These are phyloP conservation scores for Hylaeus volcanicus DNA, from an alignment of 1,140 invertebrate species.

Conservation along the genomic window DNA sequence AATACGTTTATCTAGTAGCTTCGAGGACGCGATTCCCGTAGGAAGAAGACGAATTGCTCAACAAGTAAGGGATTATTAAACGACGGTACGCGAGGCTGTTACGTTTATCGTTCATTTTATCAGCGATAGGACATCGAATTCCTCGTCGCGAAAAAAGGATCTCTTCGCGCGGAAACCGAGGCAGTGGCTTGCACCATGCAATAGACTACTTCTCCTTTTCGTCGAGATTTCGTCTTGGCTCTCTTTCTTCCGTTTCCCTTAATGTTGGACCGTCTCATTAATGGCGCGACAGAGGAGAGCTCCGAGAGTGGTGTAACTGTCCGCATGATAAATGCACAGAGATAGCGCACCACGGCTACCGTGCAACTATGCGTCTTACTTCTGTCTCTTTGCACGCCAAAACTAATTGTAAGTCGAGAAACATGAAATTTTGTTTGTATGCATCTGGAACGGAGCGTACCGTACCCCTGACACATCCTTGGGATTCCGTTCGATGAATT, in stretches of 20 bases:
- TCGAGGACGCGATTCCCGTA: not conserved
- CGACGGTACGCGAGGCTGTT: not conserved
- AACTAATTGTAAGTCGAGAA: not conserved
- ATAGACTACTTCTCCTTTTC: not conserved
- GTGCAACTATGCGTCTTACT: slow-evolving; percentile 71
- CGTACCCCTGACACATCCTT: not conserved
- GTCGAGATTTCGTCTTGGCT: not conserved
- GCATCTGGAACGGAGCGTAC: not conserved
- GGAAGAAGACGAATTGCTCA: slow-evolving; percentile 4
- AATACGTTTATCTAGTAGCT: not conserved
- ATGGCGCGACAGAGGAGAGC: slow-evolving; percentile 61
- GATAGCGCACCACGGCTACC: slow-evolving; percentile 70
- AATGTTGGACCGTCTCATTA: slow-evolving; percentile 64
- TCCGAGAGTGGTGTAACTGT: slow-evolving; percentile 69
- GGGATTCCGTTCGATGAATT: not conserved
- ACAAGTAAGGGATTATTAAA: not conserved
- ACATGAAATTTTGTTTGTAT: not conserved
- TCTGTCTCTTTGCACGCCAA: slow-evolving; percentile 61
- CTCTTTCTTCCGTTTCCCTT: slow-evolving; percentile 13
- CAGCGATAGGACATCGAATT: not conserved
- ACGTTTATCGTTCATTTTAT: slow-evolving; percentile 1
- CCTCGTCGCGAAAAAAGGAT: not conserved
- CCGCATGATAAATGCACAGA: slow-evolving; percentile 72
- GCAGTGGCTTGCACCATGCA: not conserved
- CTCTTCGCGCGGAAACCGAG: not conserved